Conservation (phyloP, 1,140 invertebrate genomes). For the Formica selysi region DNA sequence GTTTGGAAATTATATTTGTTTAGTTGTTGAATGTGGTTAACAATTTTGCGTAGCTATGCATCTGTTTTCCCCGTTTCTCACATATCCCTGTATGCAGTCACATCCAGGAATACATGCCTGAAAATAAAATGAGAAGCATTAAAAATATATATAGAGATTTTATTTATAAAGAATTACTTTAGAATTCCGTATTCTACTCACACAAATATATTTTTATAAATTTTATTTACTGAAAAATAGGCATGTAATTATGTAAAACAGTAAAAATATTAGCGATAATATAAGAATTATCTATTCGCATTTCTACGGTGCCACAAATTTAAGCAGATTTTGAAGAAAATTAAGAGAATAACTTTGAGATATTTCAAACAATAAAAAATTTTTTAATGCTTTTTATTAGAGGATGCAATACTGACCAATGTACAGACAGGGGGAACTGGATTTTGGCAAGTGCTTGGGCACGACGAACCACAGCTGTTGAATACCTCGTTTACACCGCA, state of each 20-base stretch:
- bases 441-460: slow-evolving; percentile 23
- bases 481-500: slow-evolving; percentile 59
- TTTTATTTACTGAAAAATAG: not conserved
- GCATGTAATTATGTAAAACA: not conserved
- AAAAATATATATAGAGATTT: not conserved
- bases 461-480: slow-evolving; percentile 41
- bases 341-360: not conserved
- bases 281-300: too few species aligned
- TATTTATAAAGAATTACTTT: not conserved
- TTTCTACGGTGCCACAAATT: too few species aligned
- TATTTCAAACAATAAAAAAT: not conserved
- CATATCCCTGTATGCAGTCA: slow-evolving; percentile 16
- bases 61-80: slow-evolving; percentile 6
- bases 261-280: too few species aligned
- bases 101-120: slow-evolving; percentile 60
- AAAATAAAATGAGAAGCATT: slow-evolving; percentile 35
- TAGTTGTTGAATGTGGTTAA: not conserved
- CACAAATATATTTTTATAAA: not conserved
- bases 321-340: not conserved
- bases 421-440: not conserved
- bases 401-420: slow-evolving; percentile 46
- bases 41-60: slow-evolving; percentile 41
- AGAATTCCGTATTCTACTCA: not conserved
- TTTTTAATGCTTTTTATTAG: not conserved
- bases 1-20: not conserved